Conservation (phyloP, 1,140 invertebrate genomes). For the Sarcophaga bullata region DNA sequence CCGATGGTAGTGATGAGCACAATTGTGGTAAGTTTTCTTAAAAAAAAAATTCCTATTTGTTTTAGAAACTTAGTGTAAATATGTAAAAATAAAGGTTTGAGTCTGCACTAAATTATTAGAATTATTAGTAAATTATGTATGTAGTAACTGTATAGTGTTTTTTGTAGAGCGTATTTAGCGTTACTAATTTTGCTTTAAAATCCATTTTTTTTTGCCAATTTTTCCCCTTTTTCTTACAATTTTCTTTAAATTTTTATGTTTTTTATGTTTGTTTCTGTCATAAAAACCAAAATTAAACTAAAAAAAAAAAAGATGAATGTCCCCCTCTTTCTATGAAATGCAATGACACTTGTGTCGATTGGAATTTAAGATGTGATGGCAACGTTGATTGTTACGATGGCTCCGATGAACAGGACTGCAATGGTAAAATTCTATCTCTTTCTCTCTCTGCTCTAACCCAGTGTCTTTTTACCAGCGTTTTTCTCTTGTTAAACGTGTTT, state of each 20-base stretch:
- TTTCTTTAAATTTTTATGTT: constrained; percentile 28
- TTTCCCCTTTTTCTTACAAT: background rate
- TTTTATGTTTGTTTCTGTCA: background rate
- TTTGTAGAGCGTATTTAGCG: no score
- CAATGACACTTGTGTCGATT: constrained; percentile 53
- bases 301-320: background rate
- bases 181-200: background rate
- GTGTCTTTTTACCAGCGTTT: no score
- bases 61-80: background rate
- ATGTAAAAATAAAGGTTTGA: no score
- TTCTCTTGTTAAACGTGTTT: no score
- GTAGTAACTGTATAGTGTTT: no score
- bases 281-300: no score
- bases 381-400: constrained; percentile 70
- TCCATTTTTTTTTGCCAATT: background rate
- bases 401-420: constrained; percentile 70
- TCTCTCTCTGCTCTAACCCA: background rate
- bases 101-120: no score
- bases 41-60: background rate
- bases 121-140: background rate
- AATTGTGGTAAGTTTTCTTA: constrained; percentile 68
- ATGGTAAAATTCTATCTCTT: constrained; percentile 49
- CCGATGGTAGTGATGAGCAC: constrained; percentile 78
- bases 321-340: constrained; percentile 44
- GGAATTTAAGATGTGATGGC: constrained; percentile 66